These are phyloP conservation scores for Dendropsophus ebraccatus DNA, from an alignment of 2,113 vertebrate species.

Conservation along the genomic window DNA sequence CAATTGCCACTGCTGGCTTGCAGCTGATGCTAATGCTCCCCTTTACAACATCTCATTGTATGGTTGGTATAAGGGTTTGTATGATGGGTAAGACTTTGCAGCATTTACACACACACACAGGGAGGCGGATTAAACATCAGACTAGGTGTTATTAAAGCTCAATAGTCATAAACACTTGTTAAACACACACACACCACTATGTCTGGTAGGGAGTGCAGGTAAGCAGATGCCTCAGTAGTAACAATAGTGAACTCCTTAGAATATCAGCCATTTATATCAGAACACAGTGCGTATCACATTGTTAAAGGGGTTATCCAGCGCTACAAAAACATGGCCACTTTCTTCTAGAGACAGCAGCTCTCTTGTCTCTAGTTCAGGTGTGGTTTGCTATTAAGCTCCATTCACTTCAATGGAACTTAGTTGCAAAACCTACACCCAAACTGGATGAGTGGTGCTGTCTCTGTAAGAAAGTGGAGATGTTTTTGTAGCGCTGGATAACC, in stretches of 20 bases:
- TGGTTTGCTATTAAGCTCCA: too few relatives aligned
- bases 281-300: not conserved
- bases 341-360: too few relatives aligned
- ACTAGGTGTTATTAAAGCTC: not conserved
- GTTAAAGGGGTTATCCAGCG: too few relatives aligned
- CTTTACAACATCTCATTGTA: constrained; percentile 99
- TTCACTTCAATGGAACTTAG: too few relatives aligned
- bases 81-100: constrained; percentile 93
- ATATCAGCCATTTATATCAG: not conserved
- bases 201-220: not conserved
- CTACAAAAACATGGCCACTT: too few relatives aligned
- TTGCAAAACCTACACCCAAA: too few relatives aligned
- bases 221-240: not conserved
- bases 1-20: constrained; percentile 96
- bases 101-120: constrained; percentile 58
- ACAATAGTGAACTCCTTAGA: not conserved
- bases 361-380: too few relatives aligned
- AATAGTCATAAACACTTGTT: not conserved
- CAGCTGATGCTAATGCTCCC: constrained; percentile 99
- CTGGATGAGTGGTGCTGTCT: too few relatives aligned
- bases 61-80: constrained; percentile 99
- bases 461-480: too few relatives aligned
- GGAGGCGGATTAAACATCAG: not conserved
- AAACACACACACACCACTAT: not conserved
- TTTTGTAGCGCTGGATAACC: too few relatives aligned